These are phyloP conservation scores for Muscicapa striata DNA, from an alignment of 2,797 vertebrate genomes.

Conservation along the genomic window DNA sequence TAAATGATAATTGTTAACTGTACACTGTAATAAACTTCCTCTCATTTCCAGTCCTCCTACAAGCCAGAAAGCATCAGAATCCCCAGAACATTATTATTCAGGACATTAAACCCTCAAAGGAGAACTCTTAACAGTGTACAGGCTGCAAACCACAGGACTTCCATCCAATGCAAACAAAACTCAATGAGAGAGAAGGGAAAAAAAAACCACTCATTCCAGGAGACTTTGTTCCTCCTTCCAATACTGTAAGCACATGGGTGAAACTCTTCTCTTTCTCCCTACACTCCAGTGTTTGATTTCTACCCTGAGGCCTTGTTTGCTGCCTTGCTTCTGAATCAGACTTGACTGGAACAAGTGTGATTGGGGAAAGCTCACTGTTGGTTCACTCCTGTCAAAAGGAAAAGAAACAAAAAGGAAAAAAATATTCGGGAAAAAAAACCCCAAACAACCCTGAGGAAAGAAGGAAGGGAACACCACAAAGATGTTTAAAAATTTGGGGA, in stretches of 20 bases:
- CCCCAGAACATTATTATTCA: not conserved
- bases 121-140: not conserved
- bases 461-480: not conserved
- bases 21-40: not conserved
- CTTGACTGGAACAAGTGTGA: not conserved
- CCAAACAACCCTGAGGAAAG: too few species aligned
- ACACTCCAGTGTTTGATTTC: not conserved
- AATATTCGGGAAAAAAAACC: accelerated
- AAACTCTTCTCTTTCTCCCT: not conserved
- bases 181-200: not conserved
- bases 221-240: not conserved
- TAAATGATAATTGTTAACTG: not conserved
- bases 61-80: not conserved
- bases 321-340: not conserved
- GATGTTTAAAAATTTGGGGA: not conserved
- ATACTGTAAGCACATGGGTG: not conserved
- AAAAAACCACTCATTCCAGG: not conserved
- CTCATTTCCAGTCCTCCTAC: not conserved
- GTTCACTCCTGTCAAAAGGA: not conserved
- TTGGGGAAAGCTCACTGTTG: not conserved
- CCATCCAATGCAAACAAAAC: not conserved
- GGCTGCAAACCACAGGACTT: not conserved
- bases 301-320: not conserved
- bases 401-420: not conserved
- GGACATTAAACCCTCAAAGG: not conserved